phyloP scores from a whole-genome alignment of 2,888 invertebrate species.

The Sclerodermus sp. region DNA sequence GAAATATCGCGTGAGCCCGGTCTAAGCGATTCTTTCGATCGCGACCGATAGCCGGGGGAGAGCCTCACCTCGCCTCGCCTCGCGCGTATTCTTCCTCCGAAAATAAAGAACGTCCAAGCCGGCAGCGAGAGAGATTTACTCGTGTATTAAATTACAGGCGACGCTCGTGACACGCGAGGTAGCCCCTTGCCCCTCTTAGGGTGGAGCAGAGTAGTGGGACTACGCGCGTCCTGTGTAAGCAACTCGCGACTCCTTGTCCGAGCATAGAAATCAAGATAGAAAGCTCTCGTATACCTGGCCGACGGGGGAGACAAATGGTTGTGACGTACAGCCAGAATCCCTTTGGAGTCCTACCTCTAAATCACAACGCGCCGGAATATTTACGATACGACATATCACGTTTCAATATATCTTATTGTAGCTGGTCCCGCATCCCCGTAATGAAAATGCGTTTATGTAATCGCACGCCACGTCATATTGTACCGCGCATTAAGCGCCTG shows the following conservation, averaged over 20 bases:
- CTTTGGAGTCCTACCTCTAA: slow-evolving; percentile 12
- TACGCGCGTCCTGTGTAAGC: slow-evolving; percentile 24
- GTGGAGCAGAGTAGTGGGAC: slow-evolving; percentile 21
- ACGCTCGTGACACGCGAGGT: slow-evolving; percentile 37
- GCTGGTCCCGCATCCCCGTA: slow-evolving; percentile 25
- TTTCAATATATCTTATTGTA: slow-evolving; percentile 40
- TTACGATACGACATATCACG: slow-evolving; percentile 35
- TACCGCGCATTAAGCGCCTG: background rate
- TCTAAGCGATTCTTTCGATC: no score
- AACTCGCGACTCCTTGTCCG: slow-evolving; percentile 31
- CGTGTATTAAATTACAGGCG: slow-evolving; percentile 38
- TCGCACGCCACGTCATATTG: slow-evolving; percentile 25
- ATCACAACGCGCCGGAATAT: slow-evolving; percentile 32
- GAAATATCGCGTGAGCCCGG: no score
- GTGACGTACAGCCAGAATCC: slow-evolving; percentile 27
- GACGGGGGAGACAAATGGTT: slow-evolving; percentile 37
- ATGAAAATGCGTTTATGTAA: slow-evolving; percentile 35
- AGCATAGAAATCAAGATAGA: slow-evolving; percentile 39
- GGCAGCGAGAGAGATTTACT: slow-evolving; percentile 25
- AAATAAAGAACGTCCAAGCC: slow-evolving; percentile 18
- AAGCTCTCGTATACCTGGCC: slow-evolving; percentile 35
- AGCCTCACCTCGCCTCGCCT: no score
- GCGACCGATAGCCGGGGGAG: no score
- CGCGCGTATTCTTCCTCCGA: slow-evolving; percentile 23
- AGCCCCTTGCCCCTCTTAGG: slow-evolving; percentile 18